Evolutionary conservation across 2,888 invertebrate genomes (phyloP).

Genomic region (Noctua janthina): DNA sequence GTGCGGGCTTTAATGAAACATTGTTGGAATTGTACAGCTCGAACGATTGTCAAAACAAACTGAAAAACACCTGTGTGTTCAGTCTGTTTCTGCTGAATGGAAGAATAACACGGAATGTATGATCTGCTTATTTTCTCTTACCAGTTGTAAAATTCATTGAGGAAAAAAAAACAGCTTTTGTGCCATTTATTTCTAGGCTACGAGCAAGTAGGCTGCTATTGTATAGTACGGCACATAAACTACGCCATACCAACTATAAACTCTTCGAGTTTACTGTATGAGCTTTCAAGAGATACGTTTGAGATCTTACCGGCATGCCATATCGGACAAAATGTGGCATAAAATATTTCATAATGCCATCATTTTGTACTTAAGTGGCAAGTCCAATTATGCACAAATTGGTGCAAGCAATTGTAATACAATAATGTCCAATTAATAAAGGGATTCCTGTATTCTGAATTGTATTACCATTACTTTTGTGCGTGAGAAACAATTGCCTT

Average conservation of each 20-base stretch:
- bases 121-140: constrained; percentile 63
- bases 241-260: constrained; percentile 41
- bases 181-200: constrained; percentile 46
- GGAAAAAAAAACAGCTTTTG: constrained; percentile 38
- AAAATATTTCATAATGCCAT: constrained; percentile 45
- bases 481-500: constrained; percentile 67
- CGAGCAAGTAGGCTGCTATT: constrained; percentile 44
- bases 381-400: constrained; percentile 47
- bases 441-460: constrained; percentile 33
- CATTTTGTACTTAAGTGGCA: constrained; percentile 42
- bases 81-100: constrained; percentile 34
- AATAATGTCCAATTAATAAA: constrained; percentile 28
- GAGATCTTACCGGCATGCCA: constrained; percentile 39
- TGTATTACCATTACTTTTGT: constrained; percentile 44
- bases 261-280: constrained; percentile 49
- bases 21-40: constrained; percentile 58
- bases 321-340: constrained; percentile 32
- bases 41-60: constrained; percentile 67
- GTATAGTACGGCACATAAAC: constrained; percentile 50
- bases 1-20: constrained; percentile 55
- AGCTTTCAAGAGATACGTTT: constrained; percentile 45
- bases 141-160: constrained; percentile 61
- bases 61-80: constrained; percentile 49
- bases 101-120: constrained; percentile 50
- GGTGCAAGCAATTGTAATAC: constrained; percentile 34